Evolutionary conservation across 1,140 invertebrate genomes (phyloP).

Genomic region (Eriosoma lanigerum): DNA sequence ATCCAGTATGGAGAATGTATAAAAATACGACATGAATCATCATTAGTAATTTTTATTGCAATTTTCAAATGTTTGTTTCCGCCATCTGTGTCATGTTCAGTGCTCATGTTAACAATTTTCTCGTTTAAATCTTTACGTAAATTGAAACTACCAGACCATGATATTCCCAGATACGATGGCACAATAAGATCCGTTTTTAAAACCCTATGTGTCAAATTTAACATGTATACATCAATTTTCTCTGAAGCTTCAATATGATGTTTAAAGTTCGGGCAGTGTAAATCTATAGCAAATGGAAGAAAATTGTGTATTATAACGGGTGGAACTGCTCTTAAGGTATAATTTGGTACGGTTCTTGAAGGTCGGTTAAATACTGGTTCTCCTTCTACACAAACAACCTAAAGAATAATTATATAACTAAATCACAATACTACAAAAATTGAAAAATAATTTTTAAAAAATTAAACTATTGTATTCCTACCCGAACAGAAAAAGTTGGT

Average conservation of each 20-base stretch:
- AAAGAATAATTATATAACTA: conserved; percentile 53
- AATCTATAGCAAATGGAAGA: conserved; percentile 70
- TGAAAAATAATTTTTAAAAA: too few relatives aligned
- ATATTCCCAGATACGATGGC: conserved; percentile 67
- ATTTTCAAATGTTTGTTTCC: conserved; percentile 69
- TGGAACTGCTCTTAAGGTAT: conserved; percentile 70
- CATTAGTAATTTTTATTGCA: conserved; percentile 67
- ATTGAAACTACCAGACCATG: conserved; percentile 72
- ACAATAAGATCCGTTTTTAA: conserved; percentile 58
- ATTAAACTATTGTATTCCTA: conserved; percentile 56
- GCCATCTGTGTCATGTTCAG: conserved; percentile 68
- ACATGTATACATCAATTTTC: conserved; percentile 65
- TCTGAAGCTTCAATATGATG: conserved; percentile 73
- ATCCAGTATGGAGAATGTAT: conserved; percentile 88
- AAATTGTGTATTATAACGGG: conserved; percentile 76
- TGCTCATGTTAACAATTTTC: conserved; percentile 68
- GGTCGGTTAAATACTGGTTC: conserved; percentile 55
- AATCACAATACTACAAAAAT: neutral
- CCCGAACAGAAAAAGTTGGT: conserved; percentile 66
- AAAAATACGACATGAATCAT: conserved; percentile 66
- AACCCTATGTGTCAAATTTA: conserved; percentile 30
- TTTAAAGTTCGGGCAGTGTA: conserved; percentile 63
- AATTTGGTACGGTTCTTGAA: conserved; percentile 68
- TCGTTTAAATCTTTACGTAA: conserved; percentile 70
- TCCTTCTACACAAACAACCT: conserved; percentile 58